A percentile compares a stretch with the other conserved stretches of the same genome.
These are phyloP conservation scores for Bursaphelenchus okinawaensis DNA, from an alignment of 2,888 invertebrate species.

Conservation along the genomic window DNA sequence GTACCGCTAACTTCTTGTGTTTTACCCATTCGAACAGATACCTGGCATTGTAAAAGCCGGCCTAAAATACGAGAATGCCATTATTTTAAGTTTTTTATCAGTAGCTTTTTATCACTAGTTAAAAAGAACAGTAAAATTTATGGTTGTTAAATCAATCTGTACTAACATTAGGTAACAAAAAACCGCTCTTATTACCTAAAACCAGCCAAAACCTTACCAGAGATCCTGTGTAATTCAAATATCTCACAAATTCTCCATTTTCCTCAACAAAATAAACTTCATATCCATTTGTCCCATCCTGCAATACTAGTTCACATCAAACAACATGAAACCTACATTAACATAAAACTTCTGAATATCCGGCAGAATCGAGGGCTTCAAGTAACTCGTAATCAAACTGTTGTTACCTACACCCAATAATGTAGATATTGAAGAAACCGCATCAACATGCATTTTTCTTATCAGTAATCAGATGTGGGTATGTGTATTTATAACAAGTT, in stretches of 20 bases:
- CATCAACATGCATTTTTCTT: too few relatives aligned
- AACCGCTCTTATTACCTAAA: too few relatives aligned
- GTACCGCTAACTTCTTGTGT: slow-evolving; percentile 13
- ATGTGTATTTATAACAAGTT: too few relatives aligned
- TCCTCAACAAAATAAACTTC: not conserved
- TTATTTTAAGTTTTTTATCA: too few relatives aligned
- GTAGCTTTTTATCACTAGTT: too few relatives aligned
- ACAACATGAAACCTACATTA: not conserved
- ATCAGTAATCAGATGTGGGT: too few relatives aligned
- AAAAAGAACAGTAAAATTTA: too few relatives aligned
- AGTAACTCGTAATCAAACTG: too few relatives aligned
- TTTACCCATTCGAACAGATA: slow-evolving; percentile 19
- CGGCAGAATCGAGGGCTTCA: not conserved
- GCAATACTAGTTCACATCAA: not conserved
- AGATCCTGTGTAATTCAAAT: not conserved
- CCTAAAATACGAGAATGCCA: slow-evolving; percentile 3
- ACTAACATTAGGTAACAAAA: too few relatives aligned
- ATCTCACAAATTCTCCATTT: not conserved
- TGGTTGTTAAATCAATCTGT: too few relatives aligned
- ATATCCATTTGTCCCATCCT: not conserved
- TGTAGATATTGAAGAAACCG: too few relatives aligned
- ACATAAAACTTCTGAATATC: not conserved
- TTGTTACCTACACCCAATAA: too few relatives aligned
- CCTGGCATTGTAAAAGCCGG: slow-evolving; percentile 22
- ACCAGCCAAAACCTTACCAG: not conserved